Evolutionary conservation across 2,113 vertebrate genomes (phyloP), one percentile per base, ranked within the genome.

Genomic region (Paramormyrops kingsleyae): DNA sequence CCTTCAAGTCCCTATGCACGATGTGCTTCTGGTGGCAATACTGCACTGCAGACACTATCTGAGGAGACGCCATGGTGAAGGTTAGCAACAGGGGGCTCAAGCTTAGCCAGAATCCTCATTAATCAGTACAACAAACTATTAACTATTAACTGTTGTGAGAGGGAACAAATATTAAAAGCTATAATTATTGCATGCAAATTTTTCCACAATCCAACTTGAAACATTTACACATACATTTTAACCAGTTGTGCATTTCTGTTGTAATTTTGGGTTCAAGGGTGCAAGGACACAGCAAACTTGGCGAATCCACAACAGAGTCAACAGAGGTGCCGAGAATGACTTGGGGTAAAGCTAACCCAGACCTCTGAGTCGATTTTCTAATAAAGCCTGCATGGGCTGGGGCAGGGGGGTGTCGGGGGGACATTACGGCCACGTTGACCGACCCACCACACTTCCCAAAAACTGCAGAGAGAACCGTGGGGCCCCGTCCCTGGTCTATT

Each of bases 41-140:
- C 91, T 98, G 97, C 74, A 98, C 97, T 90, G 97, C 97, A 92
- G 97, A 97, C 6, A 98, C 97, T 93, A 98, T 98, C 97, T 98
- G 94, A 92, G 96, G 96, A 83, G 93, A 92, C 15, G 39, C 13
- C 70, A 39, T 19, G 39, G 13, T 4, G 74, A 39, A 19, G 35
- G 35, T 80, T 42, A 80, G 35, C 83, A 9, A 62, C 24, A n/a
- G 62, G n/a, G 59, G 9, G 59, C 24, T 66, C 59, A 66, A 66
- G 62, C 7, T 66, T 12, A 12, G 3, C 62, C 62, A 31, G n/a
- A 31, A 70, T 31, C 62, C 62, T 70, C 27, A 70, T 70, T 70
- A 13, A 27, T 27, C 62, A 31, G 62, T 12, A 70, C 62, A 70
- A 70, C 62, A 70, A 31, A 12, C 62, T 70, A 27, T 21, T 53